Percentiles rank a stretch among this genome's conserved stretches.
phyloP scores from a whole-genome alignment of 2,113 vertebrate genomes.

The Toxostoma redivivum region DNA sequence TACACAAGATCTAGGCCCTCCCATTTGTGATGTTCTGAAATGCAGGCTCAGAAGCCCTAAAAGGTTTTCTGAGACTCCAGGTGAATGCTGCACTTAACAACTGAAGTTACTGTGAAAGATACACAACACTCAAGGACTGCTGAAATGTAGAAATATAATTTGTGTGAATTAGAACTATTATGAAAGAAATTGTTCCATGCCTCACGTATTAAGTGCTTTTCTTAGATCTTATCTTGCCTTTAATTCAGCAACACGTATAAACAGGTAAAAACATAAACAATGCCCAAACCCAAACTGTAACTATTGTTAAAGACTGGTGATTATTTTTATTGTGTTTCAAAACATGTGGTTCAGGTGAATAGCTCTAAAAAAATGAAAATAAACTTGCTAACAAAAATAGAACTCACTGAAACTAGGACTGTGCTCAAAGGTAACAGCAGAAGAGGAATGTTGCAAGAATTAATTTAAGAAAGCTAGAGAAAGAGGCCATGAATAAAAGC shows the following conservation, averaged over 20 bases:
- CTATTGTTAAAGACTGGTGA: neutral
- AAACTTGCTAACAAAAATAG: neutral
- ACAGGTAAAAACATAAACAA: neutral
- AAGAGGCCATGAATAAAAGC: neutral
- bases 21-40: neutral
- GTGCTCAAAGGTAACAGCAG: neutral
- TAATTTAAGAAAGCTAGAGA: neutral
- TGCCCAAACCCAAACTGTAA: neutral
- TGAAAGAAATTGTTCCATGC: neutral
- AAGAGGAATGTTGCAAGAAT: neutral
- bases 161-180: neutral
- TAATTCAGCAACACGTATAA: neutral
- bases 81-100: neutral
- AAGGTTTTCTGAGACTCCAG: neutral
- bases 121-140: neutral
- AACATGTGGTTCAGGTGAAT: neutral
- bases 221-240: constrained; percentile 19
- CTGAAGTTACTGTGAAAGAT: neutral
- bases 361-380: neutral
- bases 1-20: neutral
- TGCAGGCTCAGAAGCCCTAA: neutral
- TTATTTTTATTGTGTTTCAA: neutral
- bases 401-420: neutral
- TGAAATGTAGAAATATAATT: neutral
- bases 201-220: neutral